These are phyloP conservation scores for Fistularia tabacaria DNA, from an alignment of 2,797 vertebrate genomes.

Conservation along the genomic window DNA sequence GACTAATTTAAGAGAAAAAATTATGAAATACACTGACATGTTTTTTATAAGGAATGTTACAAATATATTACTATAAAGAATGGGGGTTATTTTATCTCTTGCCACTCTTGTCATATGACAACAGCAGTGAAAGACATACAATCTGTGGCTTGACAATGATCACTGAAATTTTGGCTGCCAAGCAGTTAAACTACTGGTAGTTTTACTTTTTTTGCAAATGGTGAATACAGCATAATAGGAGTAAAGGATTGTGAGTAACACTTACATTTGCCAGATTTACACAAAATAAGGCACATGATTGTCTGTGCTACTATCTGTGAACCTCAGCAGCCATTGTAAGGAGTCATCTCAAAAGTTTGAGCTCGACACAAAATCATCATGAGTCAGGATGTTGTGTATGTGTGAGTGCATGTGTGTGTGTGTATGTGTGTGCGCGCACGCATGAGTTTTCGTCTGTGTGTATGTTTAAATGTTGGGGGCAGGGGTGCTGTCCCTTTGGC, in stretches of 20 bases:
- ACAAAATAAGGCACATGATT: slow-evolving; percentile 19
- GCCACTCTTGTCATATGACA: no score
- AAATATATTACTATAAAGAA: no score
- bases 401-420: slow-evolving; percentile 15
- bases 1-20: slow-evolving; percentile 9
- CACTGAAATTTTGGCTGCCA: slow-evolving; percentile 50
- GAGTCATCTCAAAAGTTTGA: slow-evolving; percentile 17
- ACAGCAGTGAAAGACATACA: slow-evolving; percentile 15
- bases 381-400: slow-evolving; percentile 49
- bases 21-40: slow-evolving; percentile 24
- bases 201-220: slow-evolving; percentile 56
- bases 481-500: slow-evolving; percentile 80
- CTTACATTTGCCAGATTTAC: slow-evolving; percentile 16
- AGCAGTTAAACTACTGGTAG: slow-evolving; percentile 72
- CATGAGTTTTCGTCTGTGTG: slow-evolving; percentile 7
- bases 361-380: slow-evolving; percentile 45
- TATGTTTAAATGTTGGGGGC: slow-evolving; percentile 57
- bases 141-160: slow-evolving; percentile 58
- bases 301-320: slow-evolving; percentile 24
- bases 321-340: slow-evolving; percentile 26
- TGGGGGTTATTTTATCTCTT: no score
- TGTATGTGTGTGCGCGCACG: slow-evolving; percentile 26
- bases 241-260: slow-evolving; percentile 51
- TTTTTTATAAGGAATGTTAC: not conserved
- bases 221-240: slow-evolving; percentile 54